phyloP scores from a whole-genome alignment of 2,888 invertebrate genomes.

The Itoplectis maculator region DNA sequence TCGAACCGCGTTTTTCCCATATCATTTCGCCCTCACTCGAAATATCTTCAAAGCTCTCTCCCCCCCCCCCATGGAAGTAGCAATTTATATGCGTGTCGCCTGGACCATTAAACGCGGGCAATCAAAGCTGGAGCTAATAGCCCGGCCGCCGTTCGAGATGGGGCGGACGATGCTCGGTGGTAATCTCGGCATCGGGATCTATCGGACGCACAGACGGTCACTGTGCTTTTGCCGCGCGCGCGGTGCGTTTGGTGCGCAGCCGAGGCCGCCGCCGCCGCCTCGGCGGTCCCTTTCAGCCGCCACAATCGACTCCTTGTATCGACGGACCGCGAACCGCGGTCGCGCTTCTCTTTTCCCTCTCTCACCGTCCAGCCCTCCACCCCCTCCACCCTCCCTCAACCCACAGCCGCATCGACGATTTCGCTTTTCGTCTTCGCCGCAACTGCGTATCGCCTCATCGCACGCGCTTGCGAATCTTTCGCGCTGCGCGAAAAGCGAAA shows the following conservation, averaged over 20 bases:
- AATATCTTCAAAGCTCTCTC: constrained; percentile 83
- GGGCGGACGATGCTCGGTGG: constrained; percentile 78
- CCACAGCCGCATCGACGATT: constrained; percentile 68
- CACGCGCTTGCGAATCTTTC: constrained; percentile 75
- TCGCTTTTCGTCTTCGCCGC: constrained; percentile 81
- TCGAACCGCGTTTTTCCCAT: constrained; percentile 19
- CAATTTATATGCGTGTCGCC: constrained; percentile 83
- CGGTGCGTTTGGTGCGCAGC: constrained; percentile 67
- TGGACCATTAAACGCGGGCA: constrained; percentile 83
- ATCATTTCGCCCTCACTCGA: constrained; percentile 73
- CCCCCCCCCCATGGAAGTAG: no score
- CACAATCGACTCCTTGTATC: constrained; percentile 84
- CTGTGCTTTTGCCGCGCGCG: constrained; percentile 61
- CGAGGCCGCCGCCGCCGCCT: constrained; percentile 56
- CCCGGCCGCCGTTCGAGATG: constrained; percentile 77
- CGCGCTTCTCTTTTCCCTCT: constrained; percentile 68
- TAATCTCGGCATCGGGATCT: constrained; percentile 83
- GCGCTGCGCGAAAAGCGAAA: constrained; percentile 65
- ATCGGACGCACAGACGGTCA: constrained; percentile 80
- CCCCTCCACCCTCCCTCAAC: constrained; percentile 39
- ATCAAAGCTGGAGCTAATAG: constrained; percentile 84
- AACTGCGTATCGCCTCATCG: constrained; percentile 81
- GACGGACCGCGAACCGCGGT: constrained; percentile 76
- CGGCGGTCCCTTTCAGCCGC: constrained; percentile 78
- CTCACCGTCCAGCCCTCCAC: no score